Evolutionary conservation across 2,888 invertebrate species (phyloP).

Genomic region (Tipula helvola): DNA sequence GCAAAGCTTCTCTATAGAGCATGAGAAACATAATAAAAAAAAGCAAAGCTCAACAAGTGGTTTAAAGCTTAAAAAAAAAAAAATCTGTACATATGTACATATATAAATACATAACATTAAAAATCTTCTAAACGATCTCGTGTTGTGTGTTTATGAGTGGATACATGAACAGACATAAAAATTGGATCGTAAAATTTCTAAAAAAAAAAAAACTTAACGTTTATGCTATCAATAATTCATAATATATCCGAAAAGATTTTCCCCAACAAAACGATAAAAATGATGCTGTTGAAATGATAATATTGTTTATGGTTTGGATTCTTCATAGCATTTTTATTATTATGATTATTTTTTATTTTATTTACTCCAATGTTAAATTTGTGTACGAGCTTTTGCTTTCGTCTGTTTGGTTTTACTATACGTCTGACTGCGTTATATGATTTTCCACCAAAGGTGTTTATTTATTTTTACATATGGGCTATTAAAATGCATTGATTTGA

Average conservation of each 20-base stretch:
- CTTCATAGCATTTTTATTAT: slow-evolving; percentile 6
- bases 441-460: background rate
- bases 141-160: slow-evolving; percentile 11
- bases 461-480: background rate
- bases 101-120: background rate
- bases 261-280: slow-evolving; percentile 9
- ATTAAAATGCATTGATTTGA: background rate
- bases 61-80: background rate
- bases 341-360: background rate
- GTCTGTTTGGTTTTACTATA: background rate
- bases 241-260: slow-evolving; percentile 8
- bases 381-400: background rate
- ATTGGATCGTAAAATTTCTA: slow-evolving; percentile 5
- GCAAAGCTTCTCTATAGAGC: background rate
- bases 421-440: background rate
- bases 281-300: slow-evolving; percentile 9
- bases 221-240: slow-evolving; percentile 9
- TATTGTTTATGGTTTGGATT: slow-evolving; percentile 9
- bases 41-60: background rate
- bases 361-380: background rate
- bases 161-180: slow-evolving; percentile 10
- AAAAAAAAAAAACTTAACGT: background rate
- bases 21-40: background rate
- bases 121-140: slow-evolving; percentile 11
- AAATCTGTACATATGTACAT: background rate